Evolutionary conservation across 2,888 invertebrate genomes (phyloP), one percentile per base, ranked within the genome.

Genomic region (Teleiodes luculella): DNA sequence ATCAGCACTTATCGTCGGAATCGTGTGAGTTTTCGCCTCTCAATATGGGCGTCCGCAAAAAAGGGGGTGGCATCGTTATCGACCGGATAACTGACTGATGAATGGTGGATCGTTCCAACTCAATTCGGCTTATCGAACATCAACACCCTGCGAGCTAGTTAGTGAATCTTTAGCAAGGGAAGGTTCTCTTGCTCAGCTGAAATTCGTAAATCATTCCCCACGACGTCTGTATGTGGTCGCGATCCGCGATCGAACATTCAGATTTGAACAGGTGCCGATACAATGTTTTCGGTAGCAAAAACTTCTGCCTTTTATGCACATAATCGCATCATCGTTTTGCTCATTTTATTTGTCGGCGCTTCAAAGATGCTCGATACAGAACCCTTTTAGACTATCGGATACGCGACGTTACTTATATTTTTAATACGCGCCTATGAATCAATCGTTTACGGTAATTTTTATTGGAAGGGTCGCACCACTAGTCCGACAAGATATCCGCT

Each of bases 101-200:
- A 88, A 88, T 88, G 80, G 84, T 79, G 67, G 71, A 72, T 70
- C 76, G 75, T 83, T 80, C 79, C 81, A 77, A 83, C 87, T 88
- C 86, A 86, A 86, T 88, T 87, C 78, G 85, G 87, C 75, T 84
- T 89, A 88, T 88, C 86, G 67, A 52, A 63, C 75, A 86, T 83
- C 84, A 74, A 75, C 81, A 84, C 83, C 80, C 77, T 72, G 74
- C 72, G 74, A 78, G 85, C 86, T 86, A 87, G 88, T 88, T 88
- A 86, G 84, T 72, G 78, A 71, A 76, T 72, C 77, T 73, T 77
- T 70, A 70, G 65, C 47, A 61, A 65, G 52, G 55, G 47, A 60
- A 63, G 62, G 68, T 70, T 68, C 70, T 73, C 70, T 73, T 67
- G 67, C 72, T 58, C 55, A 55, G 65, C 67, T 65, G 71, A 72